These are phyloP conservation scores for Anguilla megastoma DNA, from an alignment of 2,797 vertebrate species.

Conservation along the genomic window DNA sequence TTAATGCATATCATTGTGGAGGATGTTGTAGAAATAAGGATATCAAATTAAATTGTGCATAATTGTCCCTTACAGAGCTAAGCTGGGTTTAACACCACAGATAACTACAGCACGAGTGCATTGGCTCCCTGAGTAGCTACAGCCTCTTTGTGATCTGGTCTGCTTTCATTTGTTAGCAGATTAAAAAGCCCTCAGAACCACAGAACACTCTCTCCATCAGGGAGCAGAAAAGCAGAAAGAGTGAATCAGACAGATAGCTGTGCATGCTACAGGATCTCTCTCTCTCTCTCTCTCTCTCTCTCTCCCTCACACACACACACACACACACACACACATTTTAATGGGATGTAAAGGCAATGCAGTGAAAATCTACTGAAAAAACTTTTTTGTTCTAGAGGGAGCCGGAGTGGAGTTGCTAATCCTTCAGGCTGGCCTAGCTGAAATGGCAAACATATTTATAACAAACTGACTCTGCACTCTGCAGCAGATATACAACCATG, in stretches of 20 bases:
- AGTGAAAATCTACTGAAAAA: constrained; percentile 72
- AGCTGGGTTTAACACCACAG: constrained; percentile 38
- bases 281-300: constrained; percentile 38
- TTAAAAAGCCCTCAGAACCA: constrained; percentile 47
- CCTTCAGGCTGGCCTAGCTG: constrained; percentile 75
- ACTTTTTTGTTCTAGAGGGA: constrained; percentile 59
- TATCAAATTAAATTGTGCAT: constrained; percentile 20
- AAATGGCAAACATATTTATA: constrained; percentile 94
- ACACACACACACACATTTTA: constrained; percentile 47
- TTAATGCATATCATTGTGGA: not conserved
- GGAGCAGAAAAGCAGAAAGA: constrained; percentile 27
- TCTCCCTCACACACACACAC: constrained; percentile 48
- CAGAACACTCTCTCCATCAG: constrained; percentile 36
- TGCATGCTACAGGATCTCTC: constrained; percentile 33
- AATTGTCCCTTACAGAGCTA: constrained; percentile 38
- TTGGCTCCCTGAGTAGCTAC: constrained; percentile 35
- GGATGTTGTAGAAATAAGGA: not conserved
- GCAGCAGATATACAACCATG: constrained; percentile 72
- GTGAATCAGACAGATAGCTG: constrained; percentile 33
- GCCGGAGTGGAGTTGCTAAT: constrained; percentile 80
- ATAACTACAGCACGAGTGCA: constrained; percentile 39
- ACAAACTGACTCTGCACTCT: constrained; percentile 83
- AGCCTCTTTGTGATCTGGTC: constrained; percentile 48
- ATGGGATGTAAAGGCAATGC: constrained; percentile 62
- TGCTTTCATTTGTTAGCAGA: constrained; percentile 49